Conservation (phyloP, 2,797 vertebrate species). For the Bryconaethiops microstoma region DNA sequence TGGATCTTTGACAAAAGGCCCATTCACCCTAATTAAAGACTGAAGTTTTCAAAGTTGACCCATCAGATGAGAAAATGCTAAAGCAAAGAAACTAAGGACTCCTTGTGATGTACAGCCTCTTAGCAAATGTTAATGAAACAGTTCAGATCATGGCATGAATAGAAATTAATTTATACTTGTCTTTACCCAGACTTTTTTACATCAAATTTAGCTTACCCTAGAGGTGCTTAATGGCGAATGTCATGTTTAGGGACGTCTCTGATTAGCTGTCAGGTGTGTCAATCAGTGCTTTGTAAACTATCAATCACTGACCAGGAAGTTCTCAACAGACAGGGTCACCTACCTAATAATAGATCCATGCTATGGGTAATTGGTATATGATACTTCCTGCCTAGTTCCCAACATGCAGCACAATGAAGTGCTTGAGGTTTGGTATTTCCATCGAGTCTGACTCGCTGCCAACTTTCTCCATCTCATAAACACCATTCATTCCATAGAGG, state of each 20-base stretch:
- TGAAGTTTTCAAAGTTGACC: neutral
- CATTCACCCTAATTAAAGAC: neutral
- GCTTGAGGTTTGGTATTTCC: slow-evolving; percentile 28
- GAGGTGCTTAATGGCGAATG: too few species aligned
- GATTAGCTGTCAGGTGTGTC: too few species aligned
- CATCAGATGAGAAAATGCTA: too few species aligned
- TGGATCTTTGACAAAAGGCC: neutral
- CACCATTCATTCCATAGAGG: slow-evolving; percentile 55
- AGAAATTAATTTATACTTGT: too few species aligned
- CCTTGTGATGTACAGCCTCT: too few species aligned
- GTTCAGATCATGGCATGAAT: too few species aligned
- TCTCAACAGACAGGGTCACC: slow-evolving; percentile 11
- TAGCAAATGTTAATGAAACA: too few species aligned
- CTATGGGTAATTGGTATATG: slow-evolving; percentile 21
- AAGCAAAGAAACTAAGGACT: too few species aligned
- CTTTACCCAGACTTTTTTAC: too few species aligned
- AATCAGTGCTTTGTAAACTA: too few species aligned
- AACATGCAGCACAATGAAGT: slow-evolving; percentile 45
- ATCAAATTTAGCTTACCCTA: too few species aligned
- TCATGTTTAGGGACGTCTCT: too few species aligned
- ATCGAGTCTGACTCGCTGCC: slow-evolving; percentile 32
- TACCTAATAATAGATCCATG: slow-evolving; percentile 23
- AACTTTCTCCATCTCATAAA: slow-evolving; percentile 57
- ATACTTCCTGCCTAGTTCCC: slow-evolving; percentile 22
- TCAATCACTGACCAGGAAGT: slow-evolving; percentile 3